phyloP scores from a whole-genome alignment of 2,797 vertebrate species.

The Hoplostethus mediterraneus region DNA sequence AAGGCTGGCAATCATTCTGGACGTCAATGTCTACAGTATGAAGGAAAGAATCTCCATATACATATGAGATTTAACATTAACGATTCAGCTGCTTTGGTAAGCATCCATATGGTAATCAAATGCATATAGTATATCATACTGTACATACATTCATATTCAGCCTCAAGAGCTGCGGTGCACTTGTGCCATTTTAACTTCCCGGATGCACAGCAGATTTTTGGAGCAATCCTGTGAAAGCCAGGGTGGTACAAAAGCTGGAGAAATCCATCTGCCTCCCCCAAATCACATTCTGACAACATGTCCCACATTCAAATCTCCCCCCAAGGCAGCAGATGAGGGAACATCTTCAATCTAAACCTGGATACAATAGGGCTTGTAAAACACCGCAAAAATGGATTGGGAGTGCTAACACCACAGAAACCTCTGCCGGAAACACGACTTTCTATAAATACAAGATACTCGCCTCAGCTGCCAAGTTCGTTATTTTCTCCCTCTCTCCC shows the following conservation, averaged over 20 bases:
- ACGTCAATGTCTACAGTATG: neutral
- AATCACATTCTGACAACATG: constrained; percentile 85
- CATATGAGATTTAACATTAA: constrained; percentile 1
- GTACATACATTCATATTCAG: constrained; percentile 62
- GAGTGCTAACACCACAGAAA: constrained; percentile 84
- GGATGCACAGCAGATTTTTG: constrained; percentile 63
- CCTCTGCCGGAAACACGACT: constrained; percentile 89
- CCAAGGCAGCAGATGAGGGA: constrained; percentile 82
- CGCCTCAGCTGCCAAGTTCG: constrained; percentile 84
- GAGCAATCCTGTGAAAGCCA: constrained; percentile 70
- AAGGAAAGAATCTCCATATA: neutral
- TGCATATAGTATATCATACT: constrained; percentile 40
- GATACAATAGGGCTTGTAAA: constrained; percentile 83
- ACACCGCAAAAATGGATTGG: constrained; percentile 85
- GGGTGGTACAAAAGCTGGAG: constrained; percentile 71
- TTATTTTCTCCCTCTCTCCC: constrained; percentile 64
- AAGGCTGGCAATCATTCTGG: neutral
- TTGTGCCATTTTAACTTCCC: constrained; percentile 61
- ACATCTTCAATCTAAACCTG: constrained; percentile 84
- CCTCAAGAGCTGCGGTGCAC: constrained; percentile 59
- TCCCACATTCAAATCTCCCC: constrained; percentile 84
- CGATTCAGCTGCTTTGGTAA: neutral
- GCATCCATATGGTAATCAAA: constrained; percentile 48
- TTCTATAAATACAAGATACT: constrained; percentile 87
- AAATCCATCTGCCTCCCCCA: constrained; percentile 80